Evolutionary conservation across 2,888 invertebrate genomes (phyloP).

Genomic region (Rhamnusium bicolor): DNA sequence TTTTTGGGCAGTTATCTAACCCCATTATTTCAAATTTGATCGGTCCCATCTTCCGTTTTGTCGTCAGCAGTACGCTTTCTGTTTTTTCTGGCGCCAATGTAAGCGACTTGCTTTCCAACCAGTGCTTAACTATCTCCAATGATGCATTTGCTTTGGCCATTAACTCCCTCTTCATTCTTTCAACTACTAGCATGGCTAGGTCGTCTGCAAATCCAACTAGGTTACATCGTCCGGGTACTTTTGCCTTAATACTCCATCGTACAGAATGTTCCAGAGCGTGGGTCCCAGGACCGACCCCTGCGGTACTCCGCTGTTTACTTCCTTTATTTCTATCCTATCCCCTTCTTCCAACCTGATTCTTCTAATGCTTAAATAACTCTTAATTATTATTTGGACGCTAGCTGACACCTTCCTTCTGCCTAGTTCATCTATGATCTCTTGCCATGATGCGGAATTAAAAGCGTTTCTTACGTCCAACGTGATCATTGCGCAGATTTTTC

Average conservation of each 20-base stretch:
- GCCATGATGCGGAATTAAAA: conserved; percentile 26
- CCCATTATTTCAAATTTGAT: too few species aligned
- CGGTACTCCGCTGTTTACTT: not conserved
- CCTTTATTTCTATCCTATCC: not conserved
- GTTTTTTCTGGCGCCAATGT: not conserved
- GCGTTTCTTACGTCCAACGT: conserved; percentile 33
- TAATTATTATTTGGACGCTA: conserved; percentile 1
- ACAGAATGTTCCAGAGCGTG: conserved; percentile 2
- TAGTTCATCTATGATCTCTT: conserved; percentile 19
- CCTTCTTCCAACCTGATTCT: not conserved
- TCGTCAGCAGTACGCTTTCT: not conserved
- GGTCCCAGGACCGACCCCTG: conserved; percentile 11
- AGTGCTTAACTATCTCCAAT: not conserved
- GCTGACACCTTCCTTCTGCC: not conserved
- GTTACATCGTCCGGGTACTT: too few species aligned
- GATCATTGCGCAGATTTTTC: conserved; percentile 18
- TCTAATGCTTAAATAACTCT: conserved; percentile 4
- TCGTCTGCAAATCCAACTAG: conserved; percentile 19
- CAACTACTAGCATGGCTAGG: not conserved
- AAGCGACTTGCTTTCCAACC: not conserved
- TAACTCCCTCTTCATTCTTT: not conserved
- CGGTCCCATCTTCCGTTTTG: not conserved
- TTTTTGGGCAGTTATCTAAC: too few species aligned
- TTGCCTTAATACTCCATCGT: not conserved
- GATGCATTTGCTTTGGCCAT: not conserved